Base-by-base conservation (phyloP, 2,113 vertebrate genomes). In the Tor tambroides region DNA sequence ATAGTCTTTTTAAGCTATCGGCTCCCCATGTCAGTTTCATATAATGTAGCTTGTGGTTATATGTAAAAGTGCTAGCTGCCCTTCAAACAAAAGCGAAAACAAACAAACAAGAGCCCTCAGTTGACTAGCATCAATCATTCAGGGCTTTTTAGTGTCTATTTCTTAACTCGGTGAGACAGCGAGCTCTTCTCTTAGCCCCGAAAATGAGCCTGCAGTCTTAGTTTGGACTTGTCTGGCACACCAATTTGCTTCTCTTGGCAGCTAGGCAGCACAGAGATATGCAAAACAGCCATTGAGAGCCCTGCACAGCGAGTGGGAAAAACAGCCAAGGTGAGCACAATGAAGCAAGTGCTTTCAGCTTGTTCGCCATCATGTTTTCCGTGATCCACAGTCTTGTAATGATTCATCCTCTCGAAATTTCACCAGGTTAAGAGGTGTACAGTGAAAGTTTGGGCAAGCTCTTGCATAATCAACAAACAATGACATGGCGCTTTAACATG, bases 211-310 rank as follows among this genome's bases (percentile, higher is more conserved):
- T 79, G 28, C 78, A 83, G 86, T 90, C 87, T 89, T 83, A 87
- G 89, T 90, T 88, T 83, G 85, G 89, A 77, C 89, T 90, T 89
- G 89, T 90, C 89, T 89, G 80, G 74, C 76, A 69, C 83, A 67
- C 67, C 77, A 79, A 83, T 87, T 87, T 89, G 89, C 87, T 87
- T 84, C 88, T 90, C 82, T 90, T 90, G 89, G 89, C 87, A 88
- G 74, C 71, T 35, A 41, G 72, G 28, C 78, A 74, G 85, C 72
- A 65, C 63, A 85, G 82, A 87, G 79, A 85, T 90, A 90, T 90
- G 87, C 85, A 90, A 85, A 90, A 87, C 85, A 90, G 85, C 76
- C 82, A 21, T 51, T 75, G 86, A 90, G 69, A 90, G 77, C 75
- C 81, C 77, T 61, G 84, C 89, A 82, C 87, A 63, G 49, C 87